Base-by-base conservation (phyloP, 2,113 vertebrate genomes). In the Gymnarchus niloticus region DNA sequence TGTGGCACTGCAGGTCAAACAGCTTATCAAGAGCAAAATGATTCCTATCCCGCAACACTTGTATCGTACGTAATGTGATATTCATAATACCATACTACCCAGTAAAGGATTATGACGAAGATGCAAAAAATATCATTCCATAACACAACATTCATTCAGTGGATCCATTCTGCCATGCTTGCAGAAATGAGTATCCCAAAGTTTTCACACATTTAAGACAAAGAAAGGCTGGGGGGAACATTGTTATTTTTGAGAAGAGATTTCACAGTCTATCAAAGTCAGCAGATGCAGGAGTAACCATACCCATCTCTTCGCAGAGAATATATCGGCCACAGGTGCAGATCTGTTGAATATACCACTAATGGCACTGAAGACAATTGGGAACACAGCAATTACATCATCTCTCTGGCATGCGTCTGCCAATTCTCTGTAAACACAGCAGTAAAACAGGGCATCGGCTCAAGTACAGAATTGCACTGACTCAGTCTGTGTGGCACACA, bases 281-380 rank as follows among this genome's bases (percentile, higher is more conserved):
- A 90, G 90, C 92, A 93, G 78, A 81, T 44, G 10, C n/a, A 81
- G 28, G 46, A 93, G 91, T 93, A 92, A 93, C 92, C 92, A 92
- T 94, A 92, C 93, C 94, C 94, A 92, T 93, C 92, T 92, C 93
- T 93, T 93, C 92, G 93, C 92, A 92, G 91, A 91, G 93, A 94
- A 94, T 93, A 93, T 95, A 94, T 93, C 90, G 91, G 93, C 94
- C 93, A 94, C 93, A 95, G 93, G 91, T 92, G 93, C 91, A 87
- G 93, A 94, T 93, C 93, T 94, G 93, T 93, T 95, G 94, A 92
- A 94, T 93, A 92, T 93, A 94, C 93, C 93, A 90, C 93, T 92
- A 92, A 92, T 93, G 94, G 93, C 94, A 94, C 95, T 93, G 94
- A 95, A 94, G 93, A 93, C 93, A 94, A 93, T 92, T 93, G 93